Evolutionary conservation across 2,888 invertebrate species (phyloP).

Genomic region (Habroteleia sp.): DNA sequence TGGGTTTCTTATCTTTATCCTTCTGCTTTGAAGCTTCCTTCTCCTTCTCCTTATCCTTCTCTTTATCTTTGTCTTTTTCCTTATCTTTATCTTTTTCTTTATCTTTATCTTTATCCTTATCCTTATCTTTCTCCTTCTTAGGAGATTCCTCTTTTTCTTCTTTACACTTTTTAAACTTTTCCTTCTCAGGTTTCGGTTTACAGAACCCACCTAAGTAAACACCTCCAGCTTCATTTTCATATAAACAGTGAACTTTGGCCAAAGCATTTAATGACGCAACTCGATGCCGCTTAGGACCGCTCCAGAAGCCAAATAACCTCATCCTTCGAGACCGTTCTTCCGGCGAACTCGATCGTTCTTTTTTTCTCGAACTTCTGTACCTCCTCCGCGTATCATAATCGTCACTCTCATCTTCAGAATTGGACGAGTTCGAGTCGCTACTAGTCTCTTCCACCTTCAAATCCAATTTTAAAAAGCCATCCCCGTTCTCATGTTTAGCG

Average conservation of each 20-base stretch:
- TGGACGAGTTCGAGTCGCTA: constrained; percentile 62
- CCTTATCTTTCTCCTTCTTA: constrained; percentile 70
- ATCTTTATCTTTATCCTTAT: constrained; percentile 48
- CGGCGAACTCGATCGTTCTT: constrained; percentile 71
- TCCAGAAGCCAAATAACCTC: constrained; percentile 87
- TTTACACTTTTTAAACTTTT: constrained; percentile 69
- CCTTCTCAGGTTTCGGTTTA: constrained; percentile 82
- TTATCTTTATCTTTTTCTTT: constrained; percentile 63
- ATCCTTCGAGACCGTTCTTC: constrained; percentile 81
- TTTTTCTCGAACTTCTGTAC: constrained; percentile 81
- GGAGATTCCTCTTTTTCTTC: constrained; percentile 70
- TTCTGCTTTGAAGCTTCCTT: constrained; percentile 75
- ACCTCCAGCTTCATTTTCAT: constrained; percentile 92
- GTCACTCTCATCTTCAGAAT: constrained; percentile 69
- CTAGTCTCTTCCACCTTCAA: constrained; percentile 70
- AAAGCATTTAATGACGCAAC: constrained; percentile 94
- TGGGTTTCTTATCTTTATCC: constrained; percentile 71
- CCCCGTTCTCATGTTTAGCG: constrained; percentile 69
- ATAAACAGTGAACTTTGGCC: constrained; percentile 94
- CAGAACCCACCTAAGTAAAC: constrained; percentile 84
- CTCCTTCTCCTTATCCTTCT: constrained; percentile 28
- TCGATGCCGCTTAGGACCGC: constrained; percentile 90
- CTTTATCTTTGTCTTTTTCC: constrained; percentile 25
- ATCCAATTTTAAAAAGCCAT: constrained; percentile 67
- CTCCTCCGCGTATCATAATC: constrained; percentile 80